Evolutionary conservation across 1,140 invertebrate genomes (phyloP).

Genomic region (Drosophila grimshawi): DNA sequence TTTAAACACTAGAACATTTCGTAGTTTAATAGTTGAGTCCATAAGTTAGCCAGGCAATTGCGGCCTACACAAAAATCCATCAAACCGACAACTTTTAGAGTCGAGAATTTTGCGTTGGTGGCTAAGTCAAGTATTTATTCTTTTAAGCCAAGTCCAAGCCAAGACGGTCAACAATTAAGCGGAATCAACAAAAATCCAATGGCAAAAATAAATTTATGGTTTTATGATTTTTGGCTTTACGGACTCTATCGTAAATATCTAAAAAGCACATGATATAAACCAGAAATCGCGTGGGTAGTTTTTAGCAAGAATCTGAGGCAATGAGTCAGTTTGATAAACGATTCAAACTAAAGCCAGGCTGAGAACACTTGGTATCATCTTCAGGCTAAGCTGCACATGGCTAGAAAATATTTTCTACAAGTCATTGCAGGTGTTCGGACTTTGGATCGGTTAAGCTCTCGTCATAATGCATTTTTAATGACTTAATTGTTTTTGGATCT

Average conservation of each 20-base stretch:
- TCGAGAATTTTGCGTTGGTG: constrained; percentile 44
- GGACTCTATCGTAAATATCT: constrained; percentile 28
- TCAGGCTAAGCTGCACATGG: constrained; percentile 4
- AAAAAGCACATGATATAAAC: constrained; percentile 49
- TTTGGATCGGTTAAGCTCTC: constrained; percentile 49
- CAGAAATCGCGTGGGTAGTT: constrained; percentile 36
- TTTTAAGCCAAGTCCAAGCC: constrained; percentile 33
- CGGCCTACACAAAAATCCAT: constrained; percentile 39
- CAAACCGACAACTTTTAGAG: constrained; percentile 3
- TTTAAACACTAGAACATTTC: constrained; percentile 13
- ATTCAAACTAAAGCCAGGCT: neutral
- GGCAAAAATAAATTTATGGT: constrained; percentile 39
- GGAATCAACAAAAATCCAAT: constrained; percentile 6
- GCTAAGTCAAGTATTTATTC: constrained; percentile 18
- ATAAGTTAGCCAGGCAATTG: constrained; percentile 13
- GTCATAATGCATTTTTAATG: constrained; percentile 75
- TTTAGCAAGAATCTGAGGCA: constrained; percentile 42
- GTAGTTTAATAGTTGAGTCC: constrained; percentile 10
- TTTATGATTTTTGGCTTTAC: constrained; percentile 48
- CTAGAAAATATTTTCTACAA: constrained; percentile 47
- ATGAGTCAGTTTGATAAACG: constrained; percentile 40
- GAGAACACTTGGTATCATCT: constrained; percentile 40
- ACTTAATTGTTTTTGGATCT: constrained; percentile 29
- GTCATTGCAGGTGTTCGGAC: constrained; percentile 72
- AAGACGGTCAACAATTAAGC: constrained; percentile 20